Base-by-base conservation (phyloP, 2,113 vertebrate genomes). In the Ictalurus punctatus region DNA sequence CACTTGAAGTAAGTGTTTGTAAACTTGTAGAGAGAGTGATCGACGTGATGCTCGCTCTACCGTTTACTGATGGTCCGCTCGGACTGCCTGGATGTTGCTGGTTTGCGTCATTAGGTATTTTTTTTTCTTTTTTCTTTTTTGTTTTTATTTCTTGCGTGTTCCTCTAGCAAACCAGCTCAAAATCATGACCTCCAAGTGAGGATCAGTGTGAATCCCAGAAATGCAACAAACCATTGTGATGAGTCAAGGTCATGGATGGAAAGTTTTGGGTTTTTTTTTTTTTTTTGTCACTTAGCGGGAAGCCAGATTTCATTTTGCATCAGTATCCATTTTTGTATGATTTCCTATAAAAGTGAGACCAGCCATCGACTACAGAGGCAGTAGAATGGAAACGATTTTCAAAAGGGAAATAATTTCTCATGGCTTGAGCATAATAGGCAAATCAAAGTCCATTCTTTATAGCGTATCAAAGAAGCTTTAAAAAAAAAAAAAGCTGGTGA, bases 391-490 rank as follows among this genome's bases (percentile, higher is more conserved):
- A 48, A 27, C 65, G 44, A 79, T 86, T 67, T 65, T 25, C 63
- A 54, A 71, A 69, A 71, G 44, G 7, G 83, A 69, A 78, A 59
- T 61, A 9, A 81, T 81, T 69, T 81, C 44, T 65, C 37, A 63
- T 9, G 74, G 40, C 7, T 61, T 25, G 27, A 54, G 40, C 21
- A 78, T 84, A 76, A 78, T 23, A 65, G 67, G 71, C 69, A 54
- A 78, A 73, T 84, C 82, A 84, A 59, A 88, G 30, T 48, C n/a
- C 87, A 71, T 78, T 76, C 56, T 78, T 52, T 76, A 25, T 44
- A 54, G 63, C 23, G 48, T 48, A 52, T 52, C 8, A 10, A 52
- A 52, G 9, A 52, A 52, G 48, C 48, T 52, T 52, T 1, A 52
- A 52, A 52, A 52, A 52, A 10, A 61, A 52, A 61, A 10, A 79